Evolutionary conservation across 2,113 vertebrate genomes (phyloP), one percentile per base, ranked within the genome.

Genomic region (Sigmodon hispidus): DNA sequence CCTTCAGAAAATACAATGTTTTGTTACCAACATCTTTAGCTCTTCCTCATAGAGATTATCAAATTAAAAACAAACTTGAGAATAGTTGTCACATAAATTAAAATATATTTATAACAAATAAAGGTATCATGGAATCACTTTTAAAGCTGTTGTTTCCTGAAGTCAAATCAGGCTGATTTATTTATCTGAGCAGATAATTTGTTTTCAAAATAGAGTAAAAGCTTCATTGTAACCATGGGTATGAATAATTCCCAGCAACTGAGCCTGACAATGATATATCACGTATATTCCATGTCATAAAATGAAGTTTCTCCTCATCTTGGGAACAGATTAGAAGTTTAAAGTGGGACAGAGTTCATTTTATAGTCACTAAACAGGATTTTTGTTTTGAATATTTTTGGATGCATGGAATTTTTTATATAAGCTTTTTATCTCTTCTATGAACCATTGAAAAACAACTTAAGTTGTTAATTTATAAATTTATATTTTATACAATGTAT

Each of bases 151-250:
- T 13, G 2, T 3, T 15, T 12, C 21, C 9, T 15, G 15, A 48
- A 57, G 15, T 57, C 69, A 15, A 26, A 15, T 50, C 55, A 52
- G 17, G 15, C 16, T 7, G 21, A 12, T 65, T 63, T 5, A 9
- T 40, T 65, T 52, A 65, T 86, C 22, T 65, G 43, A 43, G 3
- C 7, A 34, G 26, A 34, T 4, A 36, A 36, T 17, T 21, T 15
- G 4, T 43, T 67, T 61, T 24, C 19, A 22, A 40, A 75, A 86
- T 63, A 7, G 1, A 63, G 8, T 19, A 31, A 65, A 36, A 15
- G 12, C 40, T 2, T 17, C 6, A 50, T 26, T 8, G 52, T 5
- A 26, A 5, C 12, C 7, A 75, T 17, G 0, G n/a, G 0, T 19
- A 16, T 24, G 11, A 31, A 7, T 0, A 91, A 36, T 8, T n/a